These are phyloP conservation scores for Drosophila borborema DNA, from an alignment of 2,888 invertebrate species.

Conservation along the genomic window DNA sequence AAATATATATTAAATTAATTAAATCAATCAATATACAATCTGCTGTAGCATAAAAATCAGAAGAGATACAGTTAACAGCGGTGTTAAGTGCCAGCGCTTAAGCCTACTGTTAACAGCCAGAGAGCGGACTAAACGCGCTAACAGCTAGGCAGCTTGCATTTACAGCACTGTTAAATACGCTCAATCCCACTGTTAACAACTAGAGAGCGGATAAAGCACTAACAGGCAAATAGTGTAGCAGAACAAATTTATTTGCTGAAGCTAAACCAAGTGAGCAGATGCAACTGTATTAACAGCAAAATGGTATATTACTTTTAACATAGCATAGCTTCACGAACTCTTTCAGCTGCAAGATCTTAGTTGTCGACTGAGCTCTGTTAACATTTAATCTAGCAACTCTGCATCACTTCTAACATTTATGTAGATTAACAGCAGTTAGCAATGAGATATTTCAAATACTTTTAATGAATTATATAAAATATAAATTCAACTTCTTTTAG, in stretches of 20 bases:
- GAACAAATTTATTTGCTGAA: background rate
- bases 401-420: background rate
- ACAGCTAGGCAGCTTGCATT: no score
- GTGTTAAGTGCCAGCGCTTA: background rate
- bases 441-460: background rate
- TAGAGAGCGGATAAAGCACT: no score
- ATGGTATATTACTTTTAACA: background rate
- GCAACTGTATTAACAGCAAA: background rate
- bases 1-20: background rate
- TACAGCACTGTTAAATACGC: no score
- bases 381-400: background rate
- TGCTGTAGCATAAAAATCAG: background rate
- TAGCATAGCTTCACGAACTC: background rate
- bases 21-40: constrained; percentile 20
- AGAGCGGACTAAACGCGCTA: background rate
- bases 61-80: background rate
- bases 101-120: background rate
- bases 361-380: background rate
- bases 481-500: background rate
- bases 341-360: no score
- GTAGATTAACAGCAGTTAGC: no score
- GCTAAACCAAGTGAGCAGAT: background rate
- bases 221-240: background rate
- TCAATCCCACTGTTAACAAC: no score
- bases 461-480: background rate